A percentile compares a stretch with the other conserved stretches of the same genome.
These are phyloP conservation scores for Rhabditoides inermis DNA, from an alignment of 2,888 invertebrate genomes.

Conservation along the genomic window DNA sequence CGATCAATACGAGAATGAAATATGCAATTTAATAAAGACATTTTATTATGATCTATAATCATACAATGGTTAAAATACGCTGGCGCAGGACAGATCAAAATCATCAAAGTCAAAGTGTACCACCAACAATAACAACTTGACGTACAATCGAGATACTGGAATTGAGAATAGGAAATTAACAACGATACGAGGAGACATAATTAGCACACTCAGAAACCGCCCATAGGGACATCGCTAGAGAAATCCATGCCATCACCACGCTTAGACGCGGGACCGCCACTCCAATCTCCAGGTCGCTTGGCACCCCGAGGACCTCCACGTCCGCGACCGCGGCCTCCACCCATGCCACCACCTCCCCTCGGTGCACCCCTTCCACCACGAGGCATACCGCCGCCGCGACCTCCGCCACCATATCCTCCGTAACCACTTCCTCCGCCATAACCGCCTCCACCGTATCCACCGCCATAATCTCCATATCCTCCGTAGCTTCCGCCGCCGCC, in stretches of 20 bases:
- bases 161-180: not conserved
- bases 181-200: not conserved
- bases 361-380: constrained; percentile 10
- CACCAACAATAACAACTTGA: not conserved
- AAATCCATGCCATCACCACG: constrained; percentile 43
- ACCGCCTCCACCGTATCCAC: constrained; percentile 6
- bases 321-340: constrained; percentile 7
- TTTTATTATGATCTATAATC: not conserved
- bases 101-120: not conserved
- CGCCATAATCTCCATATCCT: constrained; percentile 6
- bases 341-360: constrained; percentile 1
- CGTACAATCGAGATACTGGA: not conserved
- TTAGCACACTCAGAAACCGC: constrained; percentile 20
- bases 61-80: not conserved
- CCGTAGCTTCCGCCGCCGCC: constrained; percentile 2
- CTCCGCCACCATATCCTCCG: constrained; percentile 6
- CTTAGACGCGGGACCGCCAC: constrained; percentile 45
- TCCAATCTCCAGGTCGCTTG: constrained; percentile 41
- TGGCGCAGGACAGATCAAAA: not conserved
- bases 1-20: not conserved
- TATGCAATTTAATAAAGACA: not conserved
- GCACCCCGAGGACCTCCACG: constrained; percentile 16
- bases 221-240: constrained; percentile 39
- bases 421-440: constrained; percentile 7
- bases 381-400: constrained; percentile 17